Conservation (phyloP, 23 tunicate genomes). For the Diplosoma virens region DNA sequence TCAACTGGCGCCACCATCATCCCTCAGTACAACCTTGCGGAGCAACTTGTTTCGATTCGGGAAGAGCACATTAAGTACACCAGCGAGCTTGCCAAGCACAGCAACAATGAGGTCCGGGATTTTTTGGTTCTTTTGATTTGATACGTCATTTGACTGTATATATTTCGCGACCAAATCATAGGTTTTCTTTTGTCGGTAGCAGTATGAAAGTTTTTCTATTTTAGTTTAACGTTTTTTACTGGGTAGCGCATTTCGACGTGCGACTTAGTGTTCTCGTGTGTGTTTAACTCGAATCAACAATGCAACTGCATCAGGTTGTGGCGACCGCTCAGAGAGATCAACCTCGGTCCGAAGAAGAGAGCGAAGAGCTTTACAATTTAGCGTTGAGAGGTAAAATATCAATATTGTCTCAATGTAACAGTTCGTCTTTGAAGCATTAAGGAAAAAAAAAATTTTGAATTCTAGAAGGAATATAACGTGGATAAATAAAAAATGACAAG, state of each 20-base stretch:
- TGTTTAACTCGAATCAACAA: too few species aligned
- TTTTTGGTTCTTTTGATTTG: too few species aligned
- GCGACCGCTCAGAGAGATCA: constrained; percentile 90
- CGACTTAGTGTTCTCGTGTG: too few species aligned
- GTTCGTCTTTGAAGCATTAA: too few species aligned
- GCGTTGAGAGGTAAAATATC: constrained; percentile 62
- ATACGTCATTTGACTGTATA: too few species aligned
- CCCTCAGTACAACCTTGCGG: constrained; percentile 89
- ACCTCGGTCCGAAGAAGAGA: constrained; percentile 85
- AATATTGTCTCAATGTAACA: too few species aligned
- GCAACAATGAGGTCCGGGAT: constrained; percentile 91
- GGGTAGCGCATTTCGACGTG: too few species aligned
- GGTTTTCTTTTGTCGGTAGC: too few species aligned
- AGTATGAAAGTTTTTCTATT: too few species aligned
- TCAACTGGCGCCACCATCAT: constrained; percentile 40
- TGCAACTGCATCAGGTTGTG: constrained; percentile 87
- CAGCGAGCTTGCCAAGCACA: constrained; percentile 87
- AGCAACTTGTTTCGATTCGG: constrained; percentile 74
- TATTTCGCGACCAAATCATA: not conserved
- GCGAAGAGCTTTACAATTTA: constrained; percentile 59
- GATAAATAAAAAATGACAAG: too few species aligned
- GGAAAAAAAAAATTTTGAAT: not conserved
- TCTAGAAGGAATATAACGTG: not conserved
- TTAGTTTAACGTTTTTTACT: too few species aligned
- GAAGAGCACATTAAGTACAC: constrained; percentile 98